These are phyloP conservation scores for Regulus satrapa DNA, from an alignment of 2,113 vertebrate species.

Conservation along the genomic window DNA sequence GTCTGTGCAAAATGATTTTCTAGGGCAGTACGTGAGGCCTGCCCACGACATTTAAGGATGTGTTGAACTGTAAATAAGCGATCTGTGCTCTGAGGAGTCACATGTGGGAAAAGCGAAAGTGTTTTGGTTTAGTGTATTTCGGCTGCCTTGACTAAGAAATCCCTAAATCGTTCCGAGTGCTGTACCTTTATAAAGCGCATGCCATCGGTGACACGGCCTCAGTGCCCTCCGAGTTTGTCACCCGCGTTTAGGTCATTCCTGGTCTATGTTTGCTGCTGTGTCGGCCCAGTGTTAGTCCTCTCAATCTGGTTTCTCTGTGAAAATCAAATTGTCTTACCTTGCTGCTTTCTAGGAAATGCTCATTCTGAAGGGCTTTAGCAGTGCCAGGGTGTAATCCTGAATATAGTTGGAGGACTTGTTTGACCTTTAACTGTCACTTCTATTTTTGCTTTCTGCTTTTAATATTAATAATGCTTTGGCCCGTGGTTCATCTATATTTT, in stretches of 20 bases:
- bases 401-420: slow-evolving; percentile 24
- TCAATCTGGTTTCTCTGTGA: not conserved
- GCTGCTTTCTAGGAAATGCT: slow-evolving; percentile 64
- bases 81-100: not conserved
- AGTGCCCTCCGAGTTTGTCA: not conserved
- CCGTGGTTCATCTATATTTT: not conserved
- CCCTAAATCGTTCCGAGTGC: not conserved
- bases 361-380: not conserved
- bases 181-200: not conserved
- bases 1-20: not conserved
- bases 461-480: not conserved
- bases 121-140: not conserved
- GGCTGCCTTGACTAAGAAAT: not conserved
- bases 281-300: not conserved
- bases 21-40: not conserved
- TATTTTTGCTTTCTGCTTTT: slow-evolving; percentile 8
- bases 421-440: slow-evolving; percentile 46
- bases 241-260: not conserved
- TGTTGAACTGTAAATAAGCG: not conserved
- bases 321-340: slow-evolving; percentile 25
- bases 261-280: not conserved
- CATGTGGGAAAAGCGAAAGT: not conserved
- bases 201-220: not conserved
- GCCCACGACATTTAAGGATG: not conserved
- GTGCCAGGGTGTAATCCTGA: not conserved